Evolutionary conservation across 1,140 invertebrate species (phyloP).

Genomic region (Laupala kohalensis): DNA sequence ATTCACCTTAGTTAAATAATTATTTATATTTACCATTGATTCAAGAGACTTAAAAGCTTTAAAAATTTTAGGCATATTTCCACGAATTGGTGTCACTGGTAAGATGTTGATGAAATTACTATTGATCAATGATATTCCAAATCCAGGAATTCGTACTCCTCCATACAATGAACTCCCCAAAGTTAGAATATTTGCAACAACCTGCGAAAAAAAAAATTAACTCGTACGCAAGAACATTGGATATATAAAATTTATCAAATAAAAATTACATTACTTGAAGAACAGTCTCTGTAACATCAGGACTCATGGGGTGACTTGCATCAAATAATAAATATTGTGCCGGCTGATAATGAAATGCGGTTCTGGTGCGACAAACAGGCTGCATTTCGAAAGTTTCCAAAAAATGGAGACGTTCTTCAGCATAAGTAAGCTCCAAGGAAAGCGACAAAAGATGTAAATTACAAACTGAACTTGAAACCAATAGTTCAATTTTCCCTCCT

Average conservation of each 20-base stretch:
- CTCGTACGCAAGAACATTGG: no score
- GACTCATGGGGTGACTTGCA: not conserved
- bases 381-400: no score
- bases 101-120: not conserved
- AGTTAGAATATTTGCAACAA: slow-evolving; percentile 2
- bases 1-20: not conserved
- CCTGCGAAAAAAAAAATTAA: not conserved
- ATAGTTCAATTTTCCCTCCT: not conserved
- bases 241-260: not conserved
- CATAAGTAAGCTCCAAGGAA: no score
- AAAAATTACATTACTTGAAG: not conserved
- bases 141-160: not conserved
- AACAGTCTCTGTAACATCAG: not conserved
- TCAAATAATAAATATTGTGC: slow-evolving; percentile 3
- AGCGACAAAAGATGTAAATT: no score
- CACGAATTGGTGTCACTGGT: not conserved
- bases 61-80: slow-evolving; percentile 1
- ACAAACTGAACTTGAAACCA: no score
- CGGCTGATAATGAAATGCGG: not conserved
- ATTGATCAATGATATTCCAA: slow-evolving; percentile 3
- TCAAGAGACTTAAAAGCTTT: not conserved
- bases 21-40: not conserved
- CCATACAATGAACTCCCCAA: not conserved
- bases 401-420: no score
- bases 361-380: no score